Evolutionary conservation across 2,797 vertebrate species (phyloP), one percentile per base, ranked within the genome.

Genomic region (Amblyraja radiata): DNA sequence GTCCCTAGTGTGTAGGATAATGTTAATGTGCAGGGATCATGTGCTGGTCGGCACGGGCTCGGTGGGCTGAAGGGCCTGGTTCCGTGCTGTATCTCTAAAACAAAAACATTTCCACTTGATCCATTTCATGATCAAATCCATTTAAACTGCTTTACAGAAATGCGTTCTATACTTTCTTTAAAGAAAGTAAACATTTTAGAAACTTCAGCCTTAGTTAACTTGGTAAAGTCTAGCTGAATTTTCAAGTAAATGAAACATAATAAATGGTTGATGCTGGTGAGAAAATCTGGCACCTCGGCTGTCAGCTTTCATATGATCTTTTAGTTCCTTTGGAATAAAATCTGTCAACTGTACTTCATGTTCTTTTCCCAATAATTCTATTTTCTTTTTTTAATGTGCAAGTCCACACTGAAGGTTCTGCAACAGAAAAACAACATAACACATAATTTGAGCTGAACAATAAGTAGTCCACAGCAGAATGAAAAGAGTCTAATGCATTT

Each of bases 401-500:
- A 95, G 95, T 95, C 96, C 95, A 94, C 94, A 95, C 96, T 97
- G 96, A 95, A 95, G 94, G 96, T 94, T 96, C 95, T 96, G 95
- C 96, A 95, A 96, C 94, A 76, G 73, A 92, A 76, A 97, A 96
- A 96, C 96, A 97, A 96, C 95, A 96, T 95, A 93, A 93, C 94
- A 93, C 95, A 96, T 95, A 95, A 96, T 97, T 96, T 96, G 95
- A 96, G 94, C 95, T 94, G 93, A 97, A 96, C 96, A 97, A 96
- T 95, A 94, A 96, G 96, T 93, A 94, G 95, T 95, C 95, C 36
- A 96, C 95, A 96, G 96, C 94, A 74, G 95, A 96, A 97, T 97
- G 96, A 97, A 97, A 97, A 95, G 94, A 94, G 94, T 94, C 95
- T 97, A 97, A 97, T 96, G 96, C 96, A 97, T 97, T 97, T 96